phyloP scores from a whole-genome alignment of 2,113 vertebrate species.

The Bucco capensis region DNA sequence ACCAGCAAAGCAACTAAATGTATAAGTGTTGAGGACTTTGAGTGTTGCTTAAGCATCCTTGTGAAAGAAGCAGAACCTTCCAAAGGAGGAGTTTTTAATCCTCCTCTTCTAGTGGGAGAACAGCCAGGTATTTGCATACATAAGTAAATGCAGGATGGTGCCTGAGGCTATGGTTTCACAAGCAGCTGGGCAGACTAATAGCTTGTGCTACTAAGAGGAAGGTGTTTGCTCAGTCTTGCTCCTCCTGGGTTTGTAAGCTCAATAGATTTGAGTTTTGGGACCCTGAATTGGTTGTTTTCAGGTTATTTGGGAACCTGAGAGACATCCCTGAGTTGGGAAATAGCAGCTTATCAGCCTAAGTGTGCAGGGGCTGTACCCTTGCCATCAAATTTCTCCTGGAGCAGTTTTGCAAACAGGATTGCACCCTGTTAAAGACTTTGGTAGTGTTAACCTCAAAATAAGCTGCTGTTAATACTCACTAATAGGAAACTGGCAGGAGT shows the following conservation, averaged over 20 bases:
- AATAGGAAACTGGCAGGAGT: background rate
- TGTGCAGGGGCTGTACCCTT: background rate
- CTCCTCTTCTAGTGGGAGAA: background rate
- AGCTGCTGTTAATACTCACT: slow-evolving; percentile 31
- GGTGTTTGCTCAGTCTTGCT: background rate
- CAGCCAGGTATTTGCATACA: background rate
- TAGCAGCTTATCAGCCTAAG: background rate
- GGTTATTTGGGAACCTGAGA: background rate
- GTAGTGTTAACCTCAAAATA: slow-evolving; percentile 46
- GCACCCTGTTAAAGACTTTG: background rate
- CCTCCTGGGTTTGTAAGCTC: background rate
- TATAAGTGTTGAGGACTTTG: background rate
- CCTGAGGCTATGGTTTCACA: background rate
- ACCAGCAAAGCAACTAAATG: background rate
- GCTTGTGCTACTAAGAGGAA: background rate
- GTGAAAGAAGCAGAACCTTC: background rate
- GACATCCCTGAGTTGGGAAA: background rate
- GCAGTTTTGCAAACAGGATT: background rate
- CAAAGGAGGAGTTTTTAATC: background rate
- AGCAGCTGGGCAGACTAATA: background rate
- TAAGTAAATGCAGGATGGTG: background rate
- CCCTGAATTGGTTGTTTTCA: background rate
- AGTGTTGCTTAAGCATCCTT: background rate
- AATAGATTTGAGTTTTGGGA: background rate
- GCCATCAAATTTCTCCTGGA: background rate